These are phyloP conservation scores for Donacobius atricapilla DNA, from an alignment of 2,113 vertebrate species.

Conservation along the genomic window DNA sequence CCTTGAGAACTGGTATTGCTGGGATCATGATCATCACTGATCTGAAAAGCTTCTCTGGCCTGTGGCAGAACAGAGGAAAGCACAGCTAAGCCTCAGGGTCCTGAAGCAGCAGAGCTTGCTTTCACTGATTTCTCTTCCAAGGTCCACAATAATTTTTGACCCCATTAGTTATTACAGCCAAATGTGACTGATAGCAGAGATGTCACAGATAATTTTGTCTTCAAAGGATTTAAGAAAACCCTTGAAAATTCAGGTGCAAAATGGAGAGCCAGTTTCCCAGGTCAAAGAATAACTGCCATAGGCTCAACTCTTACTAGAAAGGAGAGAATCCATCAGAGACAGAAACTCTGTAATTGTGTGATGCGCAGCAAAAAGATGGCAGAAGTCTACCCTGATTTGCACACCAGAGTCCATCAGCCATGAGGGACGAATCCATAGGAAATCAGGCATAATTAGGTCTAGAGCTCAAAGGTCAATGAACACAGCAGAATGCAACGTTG, in stretches of 20 bases:
- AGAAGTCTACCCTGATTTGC: background rate
- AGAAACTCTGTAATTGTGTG: background rate
- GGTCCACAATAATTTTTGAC: background rate
- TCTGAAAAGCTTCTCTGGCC: background rate
- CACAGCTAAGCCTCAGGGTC: background rate
- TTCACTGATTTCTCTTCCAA: background rate
- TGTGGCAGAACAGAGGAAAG: background rate
- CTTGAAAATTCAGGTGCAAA: background rate
- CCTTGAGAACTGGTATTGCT: background rate
- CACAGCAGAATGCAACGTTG: background rate
- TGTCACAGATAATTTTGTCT: background rate
- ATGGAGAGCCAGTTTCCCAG: background rate
- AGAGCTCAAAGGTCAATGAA: constrained; percentile 14
- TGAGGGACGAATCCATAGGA: accelerated
- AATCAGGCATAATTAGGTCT: background rate
- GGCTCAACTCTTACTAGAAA: background rate
- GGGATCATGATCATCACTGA: background rate
- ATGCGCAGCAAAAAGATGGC: background rate
- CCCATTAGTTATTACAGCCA: background rate
- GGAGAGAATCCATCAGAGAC: background rate
- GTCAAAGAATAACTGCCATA: background rate
- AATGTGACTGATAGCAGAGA: background rate
- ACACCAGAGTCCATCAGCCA: background rate
- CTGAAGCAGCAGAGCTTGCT: background rate
- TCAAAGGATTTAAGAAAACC: background rate